Base-by-base conservation (phyloP, 2,797 vertebrate species). In the Crypturellus tataupa region DNA sequence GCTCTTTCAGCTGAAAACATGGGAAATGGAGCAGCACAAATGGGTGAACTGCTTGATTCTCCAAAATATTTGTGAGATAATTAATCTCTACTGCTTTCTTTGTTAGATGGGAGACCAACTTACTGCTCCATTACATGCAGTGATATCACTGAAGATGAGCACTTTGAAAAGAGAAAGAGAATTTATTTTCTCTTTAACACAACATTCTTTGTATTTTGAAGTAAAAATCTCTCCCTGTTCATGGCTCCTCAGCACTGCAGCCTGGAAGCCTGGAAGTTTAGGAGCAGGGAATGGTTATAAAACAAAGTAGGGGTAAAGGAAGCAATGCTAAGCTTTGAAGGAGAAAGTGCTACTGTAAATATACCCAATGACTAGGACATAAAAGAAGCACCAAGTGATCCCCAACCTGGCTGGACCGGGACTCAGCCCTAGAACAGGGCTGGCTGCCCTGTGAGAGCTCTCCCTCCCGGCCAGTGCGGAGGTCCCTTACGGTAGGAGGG, bases 51-150 rank as follows among this genome's bases (percentile, higher is more conserved):
- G 86, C 81, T 95, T 94, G 90, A 96, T 83, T 95, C 59, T 92
- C 90, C 77, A 94, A 96, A 92, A 95, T 97, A 97, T 93, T 95
- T 94, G 78, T 80, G 81, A 91, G 88, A 97, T 96, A 96, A 97
- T 97, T 96, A 96, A 97, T 91, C 93, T 95, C 90, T 95, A 84
- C 87, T 86, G 70, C 85, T 97, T 90, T 10, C 82, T 85, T 77
- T 96, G 91, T 94, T 94, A 92, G 80, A 92, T 87, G 83, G 91
- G 76, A 87, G 49, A 93, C 84, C 84, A 92, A 83, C 92, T 95
- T 89, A 94, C 93, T 95, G 87, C 84, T 93, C 93, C 85, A 79
- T 90, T 95, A 93, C 86, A 64, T 95, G 85, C 85, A 94, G 35
- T 87, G 80, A 89, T 95, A 83, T 84, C 0, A 5, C 79, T 90